Base-by-base conservation (phyloP, 1,140 invertebrate genomes). In the Drosophila saltans region DNA sequence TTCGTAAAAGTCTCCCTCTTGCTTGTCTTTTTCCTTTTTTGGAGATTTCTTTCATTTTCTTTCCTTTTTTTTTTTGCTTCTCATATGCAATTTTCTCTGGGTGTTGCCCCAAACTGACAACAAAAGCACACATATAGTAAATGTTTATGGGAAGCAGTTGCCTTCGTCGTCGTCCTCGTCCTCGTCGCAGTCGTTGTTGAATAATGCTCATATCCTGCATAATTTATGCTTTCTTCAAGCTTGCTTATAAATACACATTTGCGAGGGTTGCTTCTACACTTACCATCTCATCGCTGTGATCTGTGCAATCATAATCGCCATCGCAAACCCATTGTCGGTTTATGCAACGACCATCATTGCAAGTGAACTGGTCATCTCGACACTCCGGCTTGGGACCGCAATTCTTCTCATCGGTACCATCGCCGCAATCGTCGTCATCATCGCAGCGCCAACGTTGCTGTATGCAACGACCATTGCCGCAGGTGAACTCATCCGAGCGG, bases 381-480 rank as follows among this genome's bases (percentile, higher is more conserved):
- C 97, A 97, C 1, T 94, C 95, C 0, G 92, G 92, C 26, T 94
- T 92, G 0, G 2, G 93, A 93, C 97, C 94, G 93, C 97, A 98
- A 88, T 96, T 93, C 9, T 93, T 93, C 86, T 98, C 97, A 88
- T 98, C 97, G 55, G 95, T 96, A 11, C 94, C 94, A 83, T 97
- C 96, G 1, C 95, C 95, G 79, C 97, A 98, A 90, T 98, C 97
- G 74, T 97, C 94, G 80, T 97, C 96, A 9, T 95, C 94, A 92
- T 99, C 97, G 91, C 98, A 99, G 5, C 95, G 94, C 97, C 97
- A 98, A 40, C 94, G 93, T 65, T 95, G 94, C 80, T 97, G 97
- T 69, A 98, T 97, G 91, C 97, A 98, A 67, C 96, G 95, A n/a
- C 97, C 96, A 84, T 97, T 97, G 39, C 94, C 94, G 92, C 97